Conservation (phyloP, 2,113 vertebrate species). For the Brachyhypopomus occidentalis region DNA sequence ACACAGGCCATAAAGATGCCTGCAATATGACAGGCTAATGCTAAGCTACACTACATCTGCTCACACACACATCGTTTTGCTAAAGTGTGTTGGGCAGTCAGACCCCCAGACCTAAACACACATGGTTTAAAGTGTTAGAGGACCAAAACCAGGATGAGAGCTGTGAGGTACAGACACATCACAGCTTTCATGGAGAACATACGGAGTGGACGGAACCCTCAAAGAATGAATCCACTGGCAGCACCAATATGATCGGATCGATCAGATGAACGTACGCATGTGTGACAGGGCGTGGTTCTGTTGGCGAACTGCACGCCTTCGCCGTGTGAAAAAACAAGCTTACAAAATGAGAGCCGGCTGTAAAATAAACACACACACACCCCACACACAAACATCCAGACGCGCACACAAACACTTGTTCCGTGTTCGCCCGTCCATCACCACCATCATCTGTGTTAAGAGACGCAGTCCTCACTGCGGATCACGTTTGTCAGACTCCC, state of each 20-base stretch:
- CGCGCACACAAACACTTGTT: neutral
- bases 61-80: neutral
- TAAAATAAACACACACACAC: neutral
- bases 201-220: neutral
- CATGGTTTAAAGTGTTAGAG: too few relatives aligned
- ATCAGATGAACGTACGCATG: neutral
- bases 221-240: neutral
- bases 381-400: neutral
- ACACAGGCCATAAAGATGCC: neutral
- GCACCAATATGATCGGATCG: neutral
- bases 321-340: neutral
- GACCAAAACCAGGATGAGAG: neutral
- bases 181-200: neutral
- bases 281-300: neutral
- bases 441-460: conserved; percentile 7
- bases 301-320: neutral
- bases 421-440: conserved; percentile 8
- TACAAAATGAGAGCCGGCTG: neutral
- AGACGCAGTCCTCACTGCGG: neutral
- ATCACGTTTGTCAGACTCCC: conserved; percentile 18
- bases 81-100: neutral
- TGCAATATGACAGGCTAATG: neutral
- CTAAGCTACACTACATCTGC: neutral
- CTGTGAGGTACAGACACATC: neutral
- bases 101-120: too few relatives aligned